phyloP scores from a whole-genome alignment of 2,113 vertebrate species.

The Marmota flaviventris region DNA sequence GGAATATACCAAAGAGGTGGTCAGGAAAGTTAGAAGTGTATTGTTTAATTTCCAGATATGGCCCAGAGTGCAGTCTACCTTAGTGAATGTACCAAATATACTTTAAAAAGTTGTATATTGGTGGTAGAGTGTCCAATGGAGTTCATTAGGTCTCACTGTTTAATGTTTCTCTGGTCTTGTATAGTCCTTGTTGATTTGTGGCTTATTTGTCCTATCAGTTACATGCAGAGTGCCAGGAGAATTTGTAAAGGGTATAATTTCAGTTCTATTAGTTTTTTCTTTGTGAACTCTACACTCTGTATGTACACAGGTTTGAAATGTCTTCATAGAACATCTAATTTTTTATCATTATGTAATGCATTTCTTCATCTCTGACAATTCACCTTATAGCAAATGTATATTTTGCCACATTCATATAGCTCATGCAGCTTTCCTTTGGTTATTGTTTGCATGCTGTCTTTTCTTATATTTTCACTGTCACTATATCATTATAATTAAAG shows the following conservation, averaged over 20 bases:
- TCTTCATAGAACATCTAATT: neutral
- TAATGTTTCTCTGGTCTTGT: neutral
- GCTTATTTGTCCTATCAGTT: neutral
- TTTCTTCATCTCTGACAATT: neutral
- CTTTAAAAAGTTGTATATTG: neutral
- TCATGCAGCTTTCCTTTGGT: neutral
- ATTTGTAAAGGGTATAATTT: neutral
- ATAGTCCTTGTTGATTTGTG: neutral
- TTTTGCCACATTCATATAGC: neutral
- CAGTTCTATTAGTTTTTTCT: neutral
- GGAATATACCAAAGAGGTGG: neutral
- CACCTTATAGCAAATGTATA: neutral
- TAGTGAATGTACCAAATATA: too few relatives aligned
- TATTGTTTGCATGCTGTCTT: neutral
- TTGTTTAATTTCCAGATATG: constrained; percentile 2
- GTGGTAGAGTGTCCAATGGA: neutral
- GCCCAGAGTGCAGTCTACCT: neutral
- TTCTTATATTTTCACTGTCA: neutral
- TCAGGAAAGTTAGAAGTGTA: neutral
- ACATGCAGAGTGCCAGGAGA: neutral
- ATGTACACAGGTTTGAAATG: neutral
- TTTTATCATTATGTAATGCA: neutral
- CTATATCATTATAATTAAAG: neutral
- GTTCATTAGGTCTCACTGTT: neutral
- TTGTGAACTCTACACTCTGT: neutral